Conservation (phyloP, 92 coral and sea anemone genomes). For the Scolanthus callimorphus region DNA sequence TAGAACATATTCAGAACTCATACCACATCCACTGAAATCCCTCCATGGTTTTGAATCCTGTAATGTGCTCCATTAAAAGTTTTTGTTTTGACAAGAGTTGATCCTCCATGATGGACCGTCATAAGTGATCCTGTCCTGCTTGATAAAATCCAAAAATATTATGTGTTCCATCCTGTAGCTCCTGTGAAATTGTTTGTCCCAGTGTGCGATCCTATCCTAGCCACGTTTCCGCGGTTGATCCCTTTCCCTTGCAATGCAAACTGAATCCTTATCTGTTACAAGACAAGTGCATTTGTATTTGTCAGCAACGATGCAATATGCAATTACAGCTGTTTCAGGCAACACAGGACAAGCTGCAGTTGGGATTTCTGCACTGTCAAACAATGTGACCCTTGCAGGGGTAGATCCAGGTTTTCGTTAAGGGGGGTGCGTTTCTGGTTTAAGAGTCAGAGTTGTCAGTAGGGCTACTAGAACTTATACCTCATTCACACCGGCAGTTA, state of each 20-base stretch:
- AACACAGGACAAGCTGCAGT: too few relatives aligned
- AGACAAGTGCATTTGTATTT: constrained; percentile 34
- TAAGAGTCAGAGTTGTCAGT: too few relatives aligned
- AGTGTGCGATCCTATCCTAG: constrained; percentile 21
- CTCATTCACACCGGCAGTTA: too few relatives aligned
- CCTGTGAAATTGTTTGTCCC: background rate
- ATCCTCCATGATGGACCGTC: constrained; percentile 40
- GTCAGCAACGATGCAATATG: too few relatives aligned
- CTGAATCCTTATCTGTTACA: constrained; percentile 41
- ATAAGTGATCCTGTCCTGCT: constrained; percentile 23
- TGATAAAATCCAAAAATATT: constrained; percentile 19
- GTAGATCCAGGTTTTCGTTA: too few relatives aligned
- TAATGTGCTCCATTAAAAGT: constrained; percentile 5
- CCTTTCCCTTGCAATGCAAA: constrained; percentile 34
- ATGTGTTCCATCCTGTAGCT: background rate
- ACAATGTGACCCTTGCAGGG: too few relatives aligned
- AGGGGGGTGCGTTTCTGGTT: too few relatives aligned
- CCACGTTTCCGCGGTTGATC: constrained; percentile 29
- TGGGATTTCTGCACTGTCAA: too few relatives aligned
- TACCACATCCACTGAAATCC: constrained; percentile 35
- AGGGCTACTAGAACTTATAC: too few relatives aligned
- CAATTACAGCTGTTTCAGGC: too few relatives aligned
- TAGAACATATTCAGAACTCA: too few relatives aligned
- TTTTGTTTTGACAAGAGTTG: constrained; percentile 19
- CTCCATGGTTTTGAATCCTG: constrained; percentile 20